A percentile compares a stretch with the other conserved stretches of the same genome.
These are phyloP conservation scores for Clinocottus analis DNA, from an alignment of 2,113 vertebrate species.

Conservation along the genomic window DNA sequence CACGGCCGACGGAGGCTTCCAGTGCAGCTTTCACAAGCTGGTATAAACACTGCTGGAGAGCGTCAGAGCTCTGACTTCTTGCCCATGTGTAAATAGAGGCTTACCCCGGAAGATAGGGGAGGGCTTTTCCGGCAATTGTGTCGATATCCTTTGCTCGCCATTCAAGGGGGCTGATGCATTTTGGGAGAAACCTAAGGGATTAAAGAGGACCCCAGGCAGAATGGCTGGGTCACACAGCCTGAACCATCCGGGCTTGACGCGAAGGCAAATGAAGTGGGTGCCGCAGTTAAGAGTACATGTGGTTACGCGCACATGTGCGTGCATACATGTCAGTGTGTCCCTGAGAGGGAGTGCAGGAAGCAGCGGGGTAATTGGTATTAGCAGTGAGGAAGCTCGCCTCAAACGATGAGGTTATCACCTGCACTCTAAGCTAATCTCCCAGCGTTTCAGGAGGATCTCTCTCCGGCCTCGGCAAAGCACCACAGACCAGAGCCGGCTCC, in stretches of 20 bases:
- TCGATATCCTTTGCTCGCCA: slow-evolving; percentile 59
- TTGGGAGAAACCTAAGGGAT: slow-evolving; percentile 57
- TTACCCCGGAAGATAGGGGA: slow-evolving; percentile 63
- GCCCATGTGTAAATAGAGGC: slow-evolving; percentile 77
- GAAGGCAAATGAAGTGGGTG: slow-evolving; percentile 42
- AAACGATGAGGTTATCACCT: slow-evolving; percentile 74
- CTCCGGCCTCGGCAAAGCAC: slow-evolving; percentile 41
- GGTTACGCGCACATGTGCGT: slow-evolving; percentile 1
- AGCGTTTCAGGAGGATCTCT: slow-evolving; percentile 41
- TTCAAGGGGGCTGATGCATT: slow-evolving; percentile 39
- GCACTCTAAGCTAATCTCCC: slow-evolving; percentile 64
- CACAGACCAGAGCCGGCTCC: slow-evolving; percentile 11
- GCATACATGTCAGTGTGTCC: slow-evolving; percentile 43
- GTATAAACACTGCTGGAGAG: slow-evolving; percentile 38
- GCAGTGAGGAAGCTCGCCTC: slow-evolving; percentile 50
- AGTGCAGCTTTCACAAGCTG: slow-evolving; percentile 37
- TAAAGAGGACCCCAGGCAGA: slow-evolving; percentile 54
- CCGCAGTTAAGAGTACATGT: slow-evolving; percentile 10
- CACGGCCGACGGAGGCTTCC: slow-evolving; percentile 35
- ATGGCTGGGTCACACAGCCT: slow-evolving; percentile 50
- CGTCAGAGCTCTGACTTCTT: slow-evolving; percentile 41
- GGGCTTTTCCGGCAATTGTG: slow-evolving; percentile 74
- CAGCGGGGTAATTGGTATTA: slow-evolving; percentile 73
- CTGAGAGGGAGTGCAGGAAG: slow-evolving; percentile 42
- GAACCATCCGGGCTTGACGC: slow-evolving; percentile 50